A percentile compares a stretch with the other conserved stretches of the same genome.
Conservation (phyloP, 2,113 vertebrate species). For the Platysternon megacephalum region DNA sequence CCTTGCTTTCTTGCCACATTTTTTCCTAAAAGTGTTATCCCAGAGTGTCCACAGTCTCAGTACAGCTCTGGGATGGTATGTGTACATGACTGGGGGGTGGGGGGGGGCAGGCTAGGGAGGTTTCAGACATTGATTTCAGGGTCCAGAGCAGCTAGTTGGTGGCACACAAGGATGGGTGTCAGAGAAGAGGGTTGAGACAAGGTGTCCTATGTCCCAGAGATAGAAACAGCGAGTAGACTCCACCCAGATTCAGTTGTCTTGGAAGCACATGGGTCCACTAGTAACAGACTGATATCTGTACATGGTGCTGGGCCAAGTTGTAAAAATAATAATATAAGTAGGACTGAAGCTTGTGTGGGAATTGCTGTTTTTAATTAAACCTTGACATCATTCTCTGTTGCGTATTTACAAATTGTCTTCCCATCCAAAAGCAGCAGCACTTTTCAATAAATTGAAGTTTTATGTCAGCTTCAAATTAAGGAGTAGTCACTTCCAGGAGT, state of each 20-base stretch:
- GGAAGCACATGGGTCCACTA: not conserved
- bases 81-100: not conserved
- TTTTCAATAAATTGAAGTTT: conserved; percentile 25
- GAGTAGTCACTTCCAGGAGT: conserved; percentile 20
- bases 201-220: not conserved
- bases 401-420: conserved; percentile 12
- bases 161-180: not conserved
- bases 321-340: not conserved
- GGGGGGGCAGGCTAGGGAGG: not conserved
- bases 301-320: not conserved
- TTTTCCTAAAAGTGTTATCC: not conserved
- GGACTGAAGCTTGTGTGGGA: not conserved
- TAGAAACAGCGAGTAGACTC: not conserved
- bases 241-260: not conserved
- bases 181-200: not conserved
- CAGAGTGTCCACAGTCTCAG: not conserved
- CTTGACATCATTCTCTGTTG: conserved; percentile 9
- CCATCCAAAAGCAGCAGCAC: not conserved
- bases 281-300: not conserved
- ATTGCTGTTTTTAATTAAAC: conserved; percentile 12
- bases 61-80: not conserved
- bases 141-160: not conserved
- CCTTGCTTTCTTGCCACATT: not conserved
- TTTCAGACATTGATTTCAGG: not conserved
- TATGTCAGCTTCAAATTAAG: conserved; percentile 18